Conservation (phyloP, 2,888 invertebrate species). For the Catocala fraxini region DNA sequence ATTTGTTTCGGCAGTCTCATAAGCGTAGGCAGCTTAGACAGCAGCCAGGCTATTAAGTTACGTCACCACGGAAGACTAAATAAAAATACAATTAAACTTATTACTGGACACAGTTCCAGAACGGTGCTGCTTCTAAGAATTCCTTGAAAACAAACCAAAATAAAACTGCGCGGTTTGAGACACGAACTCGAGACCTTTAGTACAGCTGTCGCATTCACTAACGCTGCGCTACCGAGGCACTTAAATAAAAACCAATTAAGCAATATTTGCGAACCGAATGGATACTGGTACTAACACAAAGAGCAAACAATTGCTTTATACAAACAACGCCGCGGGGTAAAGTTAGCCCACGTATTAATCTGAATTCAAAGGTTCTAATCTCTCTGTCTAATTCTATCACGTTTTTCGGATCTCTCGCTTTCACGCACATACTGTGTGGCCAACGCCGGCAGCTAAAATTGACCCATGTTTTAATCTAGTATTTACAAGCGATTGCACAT, state of each 20-base stretch:
- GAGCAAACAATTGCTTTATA: constrained; percentile 30
- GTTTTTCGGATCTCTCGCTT: background rate
- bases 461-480: constrained; percentile 12
- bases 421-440: background rate
- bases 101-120: too few species aligned
- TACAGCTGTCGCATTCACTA: too few species aligned
- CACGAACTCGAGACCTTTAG: too few species aligned
- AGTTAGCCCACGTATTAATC: constrained; percentile 16
- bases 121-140: too few species aligned
- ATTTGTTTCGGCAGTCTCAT: too few species aligned
- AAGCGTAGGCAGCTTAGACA: too few species aligned
- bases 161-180: too few species aligned
- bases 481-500: constrained; percentile 24
- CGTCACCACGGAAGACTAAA: too few species aligned
- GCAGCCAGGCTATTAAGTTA: too few species aligned
- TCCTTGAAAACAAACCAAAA: too few species aligned
- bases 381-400: background rate
- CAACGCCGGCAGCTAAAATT: constrained; percentile 2
- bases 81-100: too few species aligned
- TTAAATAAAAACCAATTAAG: constrained; percentile 1
- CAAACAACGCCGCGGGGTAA: constrained; percentile 30
- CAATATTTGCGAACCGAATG: background rate
- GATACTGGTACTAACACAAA: constrained; percentile 7
- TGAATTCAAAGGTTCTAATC: background rate
- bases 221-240: too few species aligned